Percentiles rank a stretch among this genome's conserved stretches.
phyloP scores from a whole-genome alignment of 2,797 vertebrate species.

The Anableps anableps region DNA sequence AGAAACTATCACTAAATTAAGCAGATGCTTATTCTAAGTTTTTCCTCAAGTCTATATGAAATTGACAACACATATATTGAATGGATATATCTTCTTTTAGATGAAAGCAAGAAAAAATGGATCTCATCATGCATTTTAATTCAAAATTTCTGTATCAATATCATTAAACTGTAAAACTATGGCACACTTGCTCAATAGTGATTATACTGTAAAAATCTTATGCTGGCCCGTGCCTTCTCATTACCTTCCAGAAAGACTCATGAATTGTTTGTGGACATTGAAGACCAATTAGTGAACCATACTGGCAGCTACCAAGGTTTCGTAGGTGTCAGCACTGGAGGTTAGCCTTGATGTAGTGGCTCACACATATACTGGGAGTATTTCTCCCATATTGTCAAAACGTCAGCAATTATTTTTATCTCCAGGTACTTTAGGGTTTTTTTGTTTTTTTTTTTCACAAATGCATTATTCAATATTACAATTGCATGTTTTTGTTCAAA shows the following conservation, averaged over 20 bases:
- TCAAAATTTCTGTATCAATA: not conserved
- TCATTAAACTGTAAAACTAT: not conserved
- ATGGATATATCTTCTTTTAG: not conserved
- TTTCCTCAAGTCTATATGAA: not conserved
- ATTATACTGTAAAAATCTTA: not conserved
- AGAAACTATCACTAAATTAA: not conserved
- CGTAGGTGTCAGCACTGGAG: not conserved
- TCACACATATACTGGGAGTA: not conserved
- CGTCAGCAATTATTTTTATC: not conserved
- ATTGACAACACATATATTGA: not conserved
- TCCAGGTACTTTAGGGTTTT: not conserved
- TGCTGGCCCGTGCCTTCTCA: not conserved
- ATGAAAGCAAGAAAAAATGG: not conserved
- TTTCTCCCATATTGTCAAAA: not conserved
- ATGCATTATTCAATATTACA: not conserved
- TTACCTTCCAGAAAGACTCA: not conserved
- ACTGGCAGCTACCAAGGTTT: not conserved
- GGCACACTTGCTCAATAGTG: not conserved
- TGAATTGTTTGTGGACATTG: conserved; percentile 1
- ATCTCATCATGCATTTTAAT: not conserved
- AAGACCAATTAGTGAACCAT: conserved; percentile 1
- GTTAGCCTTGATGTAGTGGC: not conserved
- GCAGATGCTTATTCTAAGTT: not conserved
- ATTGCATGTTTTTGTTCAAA: not conserved
- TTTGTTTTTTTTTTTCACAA: not conserved